Evolutionary conservation across 1,140 invertebrate genomes (phyloP).

Genomic region (Drosophila watanabei): DNA sequence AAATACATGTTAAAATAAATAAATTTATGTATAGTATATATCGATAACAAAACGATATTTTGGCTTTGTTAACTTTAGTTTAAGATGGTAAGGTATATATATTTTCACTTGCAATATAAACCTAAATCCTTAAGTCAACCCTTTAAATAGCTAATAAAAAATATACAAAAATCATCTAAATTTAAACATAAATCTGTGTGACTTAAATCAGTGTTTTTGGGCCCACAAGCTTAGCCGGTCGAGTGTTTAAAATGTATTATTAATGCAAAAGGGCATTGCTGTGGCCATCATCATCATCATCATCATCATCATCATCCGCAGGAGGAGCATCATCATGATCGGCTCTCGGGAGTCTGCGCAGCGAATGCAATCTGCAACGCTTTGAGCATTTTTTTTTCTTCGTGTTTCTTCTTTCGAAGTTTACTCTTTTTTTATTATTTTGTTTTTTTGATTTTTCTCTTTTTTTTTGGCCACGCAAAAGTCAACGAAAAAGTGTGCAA

Average conservation of each 20-base stretch:
- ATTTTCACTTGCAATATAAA: background rate
- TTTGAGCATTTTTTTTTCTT: conserved; percentile 68
- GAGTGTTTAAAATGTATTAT: conserved; percentile 77
- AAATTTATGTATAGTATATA: no score
- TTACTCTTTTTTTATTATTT: conserved; percentile 7
- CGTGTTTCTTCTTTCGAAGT: conserved; percentile 12
- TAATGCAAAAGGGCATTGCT: conserved; percentile 69
- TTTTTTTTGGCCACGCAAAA: conserved; percentile 42
- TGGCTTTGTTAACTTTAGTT: background rate
- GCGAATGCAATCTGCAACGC: conserved; percentile 84
- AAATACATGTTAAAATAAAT: no score
- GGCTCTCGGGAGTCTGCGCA: conserved; percentile 42
- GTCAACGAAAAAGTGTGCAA: conserved; percentile 56
- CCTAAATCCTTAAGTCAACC: background rate
- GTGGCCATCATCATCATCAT: conserved; percentile 36
- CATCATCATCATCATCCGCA: conserved; percentile 21
- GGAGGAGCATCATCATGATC: conserved; percentile 12
- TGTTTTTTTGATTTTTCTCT: background rate
- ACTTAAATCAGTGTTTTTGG: conserved; percentile 22
- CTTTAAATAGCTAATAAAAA: background rate
- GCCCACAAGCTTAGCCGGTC: conserved; percentile 33
- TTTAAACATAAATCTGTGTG: background rate
- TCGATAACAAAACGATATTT: background rate
- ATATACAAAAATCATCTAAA: no score
- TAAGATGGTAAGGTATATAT: background rate